Conservation (phyloP, 2,888 invertebrate species). For the Papilio demoleus region DNA sequence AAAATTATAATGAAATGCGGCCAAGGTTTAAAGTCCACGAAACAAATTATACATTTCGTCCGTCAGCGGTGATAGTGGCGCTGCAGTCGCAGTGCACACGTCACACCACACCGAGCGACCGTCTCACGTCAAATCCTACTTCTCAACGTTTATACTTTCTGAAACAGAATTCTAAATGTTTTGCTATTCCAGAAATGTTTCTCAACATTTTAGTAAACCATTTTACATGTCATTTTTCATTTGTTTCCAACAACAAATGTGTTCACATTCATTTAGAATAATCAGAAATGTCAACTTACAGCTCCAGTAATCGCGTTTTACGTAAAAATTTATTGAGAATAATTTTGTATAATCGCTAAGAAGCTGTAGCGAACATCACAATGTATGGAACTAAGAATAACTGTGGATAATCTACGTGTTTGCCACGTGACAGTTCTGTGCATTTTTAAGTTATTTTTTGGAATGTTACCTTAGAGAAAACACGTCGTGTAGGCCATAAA, state of each 20-base stretch:
- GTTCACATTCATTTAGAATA: too few species aligned
- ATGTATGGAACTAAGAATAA: too few species aligned
- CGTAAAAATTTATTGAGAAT: too few species aligned
- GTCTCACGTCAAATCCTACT: neutral
- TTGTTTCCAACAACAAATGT: neutral
- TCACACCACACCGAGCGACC: neutral
- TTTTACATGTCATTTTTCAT: too few species aligned
- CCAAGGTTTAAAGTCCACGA: neutral
- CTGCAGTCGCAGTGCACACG: neutral
- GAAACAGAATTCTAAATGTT: conserved; percentile 2
- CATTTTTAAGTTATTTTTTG: too few species aligned
- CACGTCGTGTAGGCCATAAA: too few species aligned
- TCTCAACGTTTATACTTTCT: conserved; percentile 5
- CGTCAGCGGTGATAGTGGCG: neutral
- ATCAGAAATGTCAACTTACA: neutral
- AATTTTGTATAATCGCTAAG: too few species aligned
- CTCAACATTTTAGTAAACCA: neutral
- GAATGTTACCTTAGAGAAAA: too few species aligned
- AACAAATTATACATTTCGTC: conserved; percentile 1
- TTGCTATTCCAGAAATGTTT: neutral
- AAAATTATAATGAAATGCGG: neutral
- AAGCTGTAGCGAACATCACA: too few species aligned
- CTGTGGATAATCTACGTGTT: too few species aligned
- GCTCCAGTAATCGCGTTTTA: too few species aligned
- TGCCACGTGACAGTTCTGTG: too few species aligned